These are phyloP conservation scores for Arnoldichthys spilopterus DNA, from an alignment of 2,797 vertebrate genomes.

Conservation along the genomic window DNA sequence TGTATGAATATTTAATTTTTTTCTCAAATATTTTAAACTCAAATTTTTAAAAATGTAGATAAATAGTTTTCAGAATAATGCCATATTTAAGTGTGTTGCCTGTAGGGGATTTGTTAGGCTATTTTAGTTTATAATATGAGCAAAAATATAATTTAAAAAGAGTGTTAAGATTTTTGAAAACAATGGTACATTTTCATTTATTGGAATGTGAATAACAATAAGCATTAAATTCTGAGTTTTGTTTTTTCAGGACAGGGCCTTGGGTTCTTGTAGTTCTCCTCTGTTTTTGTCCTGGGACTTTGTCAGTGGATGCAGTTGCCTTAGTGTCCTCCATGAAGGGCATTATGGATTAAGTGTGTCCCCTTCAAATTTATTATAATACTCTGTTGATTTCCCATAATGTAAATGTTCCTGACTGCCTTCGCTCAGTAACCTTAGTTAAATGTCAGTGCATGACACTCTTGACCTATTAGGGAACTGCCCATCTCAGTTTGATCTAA, in stretches of 20 bases:
- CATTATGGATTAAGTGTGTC: conserved; percentile 22
- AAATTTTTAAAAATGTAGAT: too few species aligned
- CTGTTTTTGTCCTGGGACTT: background rate
- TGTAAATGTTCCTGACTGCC: conserved; percentile 16
- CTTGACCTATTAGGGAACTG: conserved; percentile 22
- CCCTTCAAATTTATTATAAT: conserved; percentile 22
- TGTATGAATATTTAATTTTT: too few species aligned
- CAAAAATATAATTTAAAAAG: too few species aligned
- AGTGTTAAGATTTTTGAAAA: too few species aligned
- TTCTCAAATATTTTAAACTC: too few species aligned
- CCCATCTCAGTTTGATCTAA: background rate
- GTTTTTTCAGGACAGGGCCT: background rate
- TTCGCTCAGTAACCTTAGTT: conserved; percentile 18
- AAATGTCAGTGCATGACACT: conserved; percentile 10
- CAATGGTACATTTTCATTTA: background rate
- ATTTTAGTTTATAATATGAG: too few species aligned
- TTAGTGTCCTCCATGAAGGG: background rate
- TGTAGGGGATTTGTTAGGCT: too few species aligned
- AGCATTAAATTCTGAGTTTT: background rate
- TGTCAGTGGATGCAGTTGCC: background rate
- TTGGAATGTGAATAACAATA: background rate
- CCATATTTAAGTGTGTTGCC: too few species aligned
- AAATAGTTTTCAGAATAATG: too few species aligned
- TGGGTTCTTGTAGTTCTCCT: background rate
- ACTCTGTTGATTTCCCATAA: conserved; percentile 30